These are phyloP conservation scores for Ochotona princeps DNA, from an alignment of 2,113 vertebrate genomes.

Conservation along the genomic window DNA sequence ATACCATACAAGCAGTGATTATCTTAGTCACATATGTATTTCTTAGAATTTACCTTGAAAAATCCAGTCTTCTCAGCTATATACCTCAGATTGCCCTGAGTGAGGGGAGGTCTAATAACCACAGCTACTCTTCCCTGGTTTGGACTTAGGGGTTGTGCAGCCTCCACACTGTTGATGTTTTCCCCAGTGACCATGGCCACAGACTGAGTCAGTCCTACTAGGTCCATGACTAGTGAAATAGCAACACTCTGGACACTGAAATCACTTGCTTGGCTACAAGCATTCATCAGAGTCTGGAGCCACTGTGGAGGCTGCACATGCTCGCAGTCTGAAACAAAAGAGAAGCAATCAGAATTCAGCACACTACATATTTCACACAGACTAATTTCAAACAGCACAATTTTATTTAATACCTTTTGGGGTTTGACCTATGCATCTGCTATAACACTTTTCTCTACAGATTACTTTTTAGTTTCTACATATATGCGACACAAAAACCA, in stretches of 20 bases:
- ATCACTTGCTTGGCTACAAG: conserved; percentile 92
- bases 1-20: neutral
- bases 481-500: conserved; percentile 18
- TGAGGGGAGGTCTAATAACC: conserved; percentile 97
- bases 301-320: conserved; percentile 91
- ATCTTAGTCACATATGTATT: neutral
- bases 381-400: neutral
- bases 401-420: neutral
- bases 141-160: conserved; percentile 93
- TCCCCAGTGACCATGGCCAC: conserved; percentile 95
- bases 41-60: conserved; percentile 92
- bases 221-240: conserved; percentile 97
- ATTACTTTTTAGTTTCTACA: neutral
- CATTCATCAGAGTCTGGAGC: conserved; percentile 97
- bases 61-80: conserved; percentile 97
- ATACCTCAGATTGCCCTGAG: conserved; percentile 94
- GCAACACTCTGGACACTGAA: conserved; percentile 94
- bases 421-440: neutral
- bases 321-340: conserved; percentile 89
- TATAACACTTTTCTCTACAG: neutral
- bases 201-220: conserved; percentile 96
- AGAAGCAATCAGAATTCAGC: conserved; percentile 1
- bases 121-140: conserved; percentile 98
- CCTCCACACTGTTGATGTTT: conserved; percentile 88
- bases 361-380: neutral